Evolutionary conservation across 2,797 vertebrate species (phyloP).

Genomic region (Ciconia nigra): DNA sequence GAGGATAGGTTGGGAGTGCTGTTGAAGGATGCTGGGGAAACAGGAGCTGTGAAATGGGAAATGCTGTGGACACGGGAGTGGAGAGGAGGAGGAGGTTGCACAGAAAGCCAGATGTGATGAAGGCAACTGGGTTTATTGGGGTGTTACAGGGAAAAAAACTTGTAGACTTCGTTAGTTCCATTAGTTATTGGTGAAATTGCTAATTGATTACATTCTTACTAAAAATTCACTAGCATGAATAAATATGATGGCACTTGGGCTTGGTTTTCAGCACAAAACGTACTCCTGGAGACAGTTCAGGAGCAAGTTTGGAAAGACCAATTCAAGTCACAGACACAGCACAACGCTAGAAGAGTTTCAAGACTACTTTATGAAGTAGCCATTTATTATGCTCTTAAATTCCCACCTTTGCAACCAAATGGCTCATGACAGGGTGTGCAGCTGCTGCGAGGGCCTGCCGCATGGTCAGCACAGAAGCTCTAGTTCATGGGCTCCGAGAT

Average conservation of each 20-base stretch:
- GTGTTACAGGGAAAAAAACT: neutral
- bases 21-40: neutral
- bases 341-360: neutral
- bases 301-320: neutral
- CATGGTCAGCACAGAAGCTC: fast-evolving
- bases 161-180: neutral
- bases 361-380: neutral
- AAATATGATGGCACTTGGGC: neutral
- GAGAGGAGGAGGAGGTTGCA: neutral
- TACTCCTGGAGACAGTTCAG: neutral
- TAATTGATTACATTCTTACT: neutral
- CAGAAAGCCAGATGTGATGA: neutral
- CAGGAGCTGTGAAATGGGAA: neutral
- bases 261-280: neutral
- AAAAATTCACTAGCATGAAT: neutral
- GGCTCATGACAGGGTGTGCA: neutral
- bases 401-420: neutral
- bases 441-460: neutral
- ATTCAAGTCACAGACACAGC: neutral
- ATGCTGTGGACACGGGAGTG: neutral
- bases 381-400: neutral
- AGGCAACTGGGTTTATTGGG: neutral
- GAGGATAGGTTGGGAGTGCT: neutral
- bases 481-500: too few species aligned
- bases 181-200: neutral